These are phyloP conservation scores for Alectura lathami DNA, from an alignment of 2,113 vertebrate genomes.

Conservation along the genomic window DNA sequence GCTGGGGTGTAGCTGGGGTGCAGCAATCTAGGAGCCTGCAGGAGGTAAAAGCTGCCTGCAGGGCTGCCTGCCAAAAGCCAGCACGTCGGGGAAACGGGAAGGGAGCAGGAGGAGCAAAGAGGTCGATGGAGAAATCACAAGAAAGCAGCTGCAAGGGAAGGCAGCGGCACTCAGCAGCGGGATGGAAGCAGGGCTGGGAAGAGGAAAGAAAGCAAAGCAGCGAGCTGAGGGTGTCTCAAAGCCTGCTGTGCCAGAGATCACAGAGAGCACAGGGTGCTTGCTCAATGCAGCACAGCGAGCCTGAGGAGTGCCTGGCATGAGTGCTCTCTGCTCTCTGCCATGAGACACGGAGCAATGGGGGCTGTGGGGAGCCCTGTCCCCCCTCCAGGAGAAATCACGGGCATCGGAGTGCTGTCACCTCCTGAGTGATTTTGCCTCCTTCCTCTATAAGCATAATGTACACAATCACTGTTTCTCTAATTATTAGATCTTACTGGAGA, in stretches of 20 bases:
- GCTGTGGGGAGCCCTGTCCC: not conserved
- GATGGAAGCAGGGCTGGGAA: not conserved
- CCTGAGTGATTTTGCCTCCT: not conserved
- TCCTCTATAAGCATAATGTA: not conserved
- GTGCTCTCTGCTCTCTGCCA: not conserved
- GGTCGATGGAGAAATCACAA: not conserved
- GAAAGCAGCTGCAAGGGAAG: not conserved
- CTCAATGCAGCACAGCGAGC: too few species aligned
- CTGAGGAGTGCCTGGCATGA: accelerated
- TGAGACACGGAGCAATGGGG: not conserved
- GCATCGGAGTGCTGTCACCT: not conserved
- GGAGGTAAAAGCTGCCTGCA: too few species aligned
- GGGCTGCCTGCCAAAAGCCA: not conserved
- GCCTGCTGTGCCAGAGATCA: not conserved
- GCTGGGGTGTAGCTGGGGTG: not conserved
- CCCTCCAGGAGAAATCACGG: not conserved
- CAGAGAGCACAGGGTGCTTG: too few species aligned
- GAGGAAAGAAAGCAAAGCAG: not conserved
- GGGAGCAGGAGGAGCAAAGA: not conserved
- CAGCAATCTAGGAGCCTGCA: not conserved
- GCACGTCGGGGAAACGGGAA: not conserved
- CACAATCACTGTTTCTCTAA: conserved; percentile 25
- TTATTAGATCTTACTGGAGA: conserved; percentile 45
- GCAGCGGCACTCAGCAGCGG: not conserved
- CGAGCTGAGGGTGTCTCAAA: not conserved